A percentile compares a stretch with the other conserved stretches of the same genome.
These are phyloP conservation scores for Chrysemys picta DNA, from an alignment of 2,113 vertebrate genomes.

Conservation along the genomic window DNA sequence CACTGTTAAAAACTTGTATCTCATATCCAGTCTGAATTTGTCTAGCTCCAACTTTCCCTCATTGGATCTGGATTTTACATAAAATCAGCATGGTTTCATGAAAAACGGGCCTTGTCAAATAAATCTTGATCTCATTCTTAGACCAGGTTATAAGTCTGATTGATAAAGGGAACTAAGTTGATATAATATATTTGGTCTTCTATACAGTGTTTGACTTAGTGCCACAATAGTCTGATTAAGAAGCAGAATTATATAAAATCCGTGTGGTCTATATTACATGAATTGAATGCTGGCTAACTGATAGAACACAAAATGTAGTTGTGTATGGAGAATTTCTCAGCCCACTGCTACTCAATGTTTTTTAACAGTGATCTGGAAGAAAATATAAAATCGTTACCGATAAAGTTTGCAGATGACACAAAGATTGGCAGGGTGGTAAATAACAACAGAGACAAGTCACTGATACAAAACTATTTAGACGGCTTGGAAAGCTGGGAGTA, in stretches of 20 bases:
- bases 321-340: not conserved
- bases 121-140: not conserved
- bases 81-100: not conserved
- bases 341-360: rapidly evolving
- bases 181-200: not conserved
- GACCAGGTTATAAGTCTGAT: not conserved
- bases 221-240: not conserved
- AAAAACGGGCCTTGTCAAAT: not conserved
- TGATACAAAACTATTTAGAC: not conserved
- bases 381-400: rapidly evolving
- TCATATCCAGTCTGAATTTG: not conserved
- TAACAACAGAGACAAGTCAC: not conserved
- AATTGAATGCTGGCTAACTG: not conserved
- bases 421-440: not conserved
- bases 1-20: not conserved
- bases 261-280: not conserved
- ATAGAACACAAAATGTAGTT: not conserved
- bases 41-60: not conserved
- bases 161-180: not conserved
- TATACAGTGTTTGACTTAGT: not conserved
- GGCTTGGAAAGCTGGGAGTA: not conserved
- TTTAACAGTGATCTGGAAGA: not conserved
- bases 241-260: not conserved
- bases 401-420: not conserved
- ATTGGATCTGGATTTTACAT: not conserved